Percentiles rank a stretch among this genome's conserved stretches.
Evolutionary conservation across 2,888 invertebrate genomes (phyloP).

Genomic region (Epirrhoe tristata): DNA sequence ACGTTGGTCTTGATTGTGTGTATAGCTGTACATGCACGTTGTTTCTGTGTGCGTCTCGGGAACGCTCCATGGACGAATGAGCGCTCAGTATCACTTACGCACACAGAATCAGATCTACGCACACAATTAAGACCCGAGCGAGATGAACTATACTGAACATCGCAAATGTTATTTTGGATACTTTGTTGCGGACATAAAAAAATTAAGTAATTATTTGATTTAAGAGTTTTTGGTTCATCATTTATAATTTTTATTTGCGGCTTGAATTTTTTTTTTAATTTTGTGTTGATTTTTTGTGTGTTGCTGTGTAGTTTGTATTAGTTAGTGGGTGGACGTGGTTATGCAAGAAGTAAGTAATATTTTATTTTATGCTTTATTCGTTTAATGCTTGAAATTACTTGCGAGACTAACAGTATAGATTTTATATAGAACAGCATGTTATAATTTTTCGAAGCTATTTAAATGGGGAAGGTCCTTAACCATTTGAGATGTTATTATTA

Average conservation of each 20-base stretch:
- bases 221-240: not conserved
- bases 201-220: too few species aligned
- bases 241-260: slow-evolving; percentile 18
- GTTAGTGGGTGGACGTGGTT: slow-evolving; percentile 38
- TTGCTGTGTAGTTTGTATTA: slow-evolving; percentile 39
- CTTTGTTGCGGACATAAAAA: too few species aligned
- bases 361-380: slow-evolving; percentile 25
- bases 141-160: too few species aligned
- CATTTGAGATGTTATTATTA: not conserved
- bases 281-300: slow-evolving; percentile 30
- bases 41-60: too few species aligned
- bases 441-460: not conserved
- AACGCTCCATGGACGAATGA: too few species aligned
- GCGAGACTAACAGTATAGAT: slow-evolving; percentile 5
- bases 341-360: slow-evolving; percentile 30
- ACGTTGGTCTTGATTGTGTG: too few species aligned
- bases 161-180: too few species aligned
- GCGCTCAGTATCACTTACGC: too few species aligned
- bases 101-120: too few species aligned
- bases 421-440: slow-evolving; percentile 33
- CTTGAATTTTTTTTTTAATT: slow-evolving; percentile 12
- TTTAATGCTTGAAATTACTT: slow-evolving; percentile 9
- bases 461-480: not conserved
- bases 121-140: too few species aligned
- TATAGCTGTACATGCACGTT: too few species aligned